A percentile compares a stretch with the other conserved stretches of the same genome.
Conservation (phyloP, 2,113 vertebrate species). For the Hylia prasina region DNA sequence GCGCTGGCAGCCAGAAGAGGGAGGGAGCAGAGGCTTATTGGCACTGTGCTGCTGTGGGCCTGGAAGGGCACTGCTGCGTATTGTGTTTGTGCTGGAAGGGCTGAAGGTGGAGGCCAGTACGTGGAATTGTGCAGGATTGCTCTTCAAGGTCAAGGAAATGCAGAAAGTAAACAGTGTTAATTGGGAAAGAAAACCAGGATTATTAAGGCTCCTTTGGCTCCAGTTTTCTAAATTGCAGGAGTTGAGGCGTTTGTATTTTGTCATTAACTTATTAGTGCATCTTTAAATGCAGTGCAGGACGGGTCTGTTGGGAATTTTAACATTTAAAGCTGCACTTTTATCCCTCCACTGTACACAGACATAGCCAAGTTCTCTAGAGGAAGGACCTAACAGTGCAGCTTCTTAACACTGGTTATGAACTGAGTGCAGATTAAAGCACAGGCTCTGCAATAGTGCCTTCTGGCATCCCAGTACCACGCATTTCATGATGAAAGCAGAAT, state of each 20-base stretch:
- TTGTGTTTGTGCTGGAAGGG: neutral
- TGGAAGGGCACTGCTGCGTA: neutral
- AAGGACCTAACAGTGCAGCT: neutral
- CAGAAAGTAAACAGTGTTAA: conserved; percentile 19
- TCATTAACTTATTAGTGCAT: conserved; percentile 2
- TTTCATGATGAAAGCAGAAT: neutral
- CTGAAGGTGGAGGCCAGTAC: neutral
- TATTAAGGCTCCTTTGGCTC: conserved; percentile 5
- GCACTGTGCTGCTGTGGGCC: neutral
- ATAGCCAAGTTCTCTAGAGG: neutral
- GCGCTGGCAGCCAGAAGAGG: neutral
- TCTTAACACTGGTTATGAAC: neutral
- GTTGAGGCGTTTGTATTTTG: neutral
- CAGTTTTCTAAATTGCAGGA: conserved; percentile 28
- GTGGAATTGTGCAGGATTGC: neutral
- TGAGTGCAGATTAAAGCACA: neutral
- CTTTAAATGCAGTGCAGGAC: neutral
- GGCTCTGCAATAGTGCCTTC: neutral
- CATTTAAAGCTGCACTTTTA: neutral
- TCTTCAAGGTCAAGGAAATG: conserved; percentile 21
- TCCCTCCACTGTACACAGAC: neutral
- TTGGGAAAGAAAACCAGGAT: conserved; percentile 2
- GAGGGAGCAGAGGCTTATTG: neutral
- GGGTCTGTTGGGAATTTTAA: neutral
- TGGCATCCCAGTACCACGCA: fast-evolving